phyloP scores from a whole-genome alignment of 2,797 vertebrate species.

The Cyprinella venusta region DNA sequence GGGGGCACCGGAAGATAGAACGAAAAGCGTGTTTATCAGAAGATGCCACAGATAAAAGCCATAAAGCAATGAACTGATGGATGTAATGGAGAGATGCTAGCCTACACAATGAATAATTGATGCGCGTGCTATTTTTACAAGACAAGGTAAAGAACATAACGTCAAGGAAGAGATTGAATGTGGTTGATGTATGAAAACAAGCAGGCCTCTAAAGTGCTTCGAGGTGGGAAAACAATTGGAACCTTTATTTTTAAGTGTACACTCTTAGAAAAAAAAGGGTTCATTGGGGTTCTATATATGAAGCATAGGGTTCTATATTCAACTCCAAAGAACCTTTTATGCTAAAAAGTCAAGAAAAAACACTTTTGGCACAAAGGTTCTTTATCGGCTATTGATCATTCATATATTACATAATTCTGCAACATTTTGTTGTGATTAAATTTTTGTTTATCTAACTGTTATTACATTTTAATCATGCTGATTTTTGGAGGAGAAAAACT shows the following conservation, averaged over 20 bases:
- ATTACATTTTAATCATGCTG: too few relatives aligned
- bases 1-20: slow-evolving; percentile 12
- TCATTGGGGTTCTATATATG: too few relatives aligned
- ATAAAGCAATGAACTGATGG: slow-evolving; percentile 38
- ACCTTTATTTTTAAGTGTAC: background rate
- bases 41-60: slow-evolving; percentile 41
- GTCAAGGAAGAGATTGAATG: slow-evolving; percentile 1
- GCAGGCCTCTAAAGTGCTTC: background rate
- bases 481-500: too few relatives aligned
- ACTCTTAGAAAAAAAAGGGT: too few relatives aligned
- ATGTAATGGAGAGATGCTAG: slow-evolving; percentile 32
- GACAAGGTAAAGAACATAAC: slow-evolving; percentile 22
- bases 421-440: too few relatives aligned
- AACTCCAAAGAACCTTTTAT: too few relatives aligned
- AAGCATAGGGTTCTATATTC: too few relatives aligned
- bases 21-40: slow-evolving; percentile 34
- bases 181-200: background rate
- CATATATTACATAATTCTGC: too few relatives aligned
- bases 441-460: too few relatives aligned
- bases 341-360: too few relatives aligned
- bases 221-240: background rate
- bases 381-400: too few relatives aligned
- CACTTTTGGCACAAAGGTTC: too few relatives aligned
- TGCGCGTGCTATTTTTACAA: slow-evolving; percentile 44
- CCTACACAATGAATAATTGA: slow-evolving; percentile 47